Percentiles rank a stretch among this genome's conserved stretches.
Evolutionary conservation across 2,113 vertebrate genomes (phyloP).

Genomic region (Pseudonaja textilis): DNA sequence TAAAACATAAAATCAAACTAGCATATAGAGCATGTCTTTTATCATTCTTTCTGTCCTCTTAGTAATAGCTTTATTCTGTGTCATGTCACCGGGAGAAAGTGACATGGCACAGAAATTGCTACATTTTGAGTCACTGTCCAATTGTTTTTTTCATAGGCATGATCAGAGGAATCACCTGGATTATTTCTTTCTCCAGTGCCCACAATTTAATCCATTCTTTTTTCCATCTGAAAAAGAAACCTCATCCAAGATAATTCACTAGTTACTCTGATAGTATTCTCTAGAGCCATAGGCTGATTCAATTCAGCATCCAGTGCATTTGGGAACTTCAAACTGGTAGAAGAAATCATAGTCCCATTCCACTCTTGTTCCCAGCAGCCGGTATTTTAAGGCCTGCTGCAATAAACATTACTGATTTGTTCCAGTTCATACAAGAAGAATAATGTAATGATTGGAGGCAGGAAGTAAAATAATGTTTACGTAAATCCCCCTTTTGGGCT

Average conservation of each 20-base stretch:
- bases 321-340: background rate
- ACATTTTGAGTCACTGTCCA: background rate
- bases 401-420: background rate
- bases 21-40: background rate
- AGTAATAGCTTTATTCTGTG: background rate
- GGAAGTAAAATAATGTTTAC: background rate
- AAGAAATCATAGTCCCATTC: background rate
- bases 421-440: background rate
- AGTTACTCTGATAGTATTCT: background rate
- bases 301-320: background rate
- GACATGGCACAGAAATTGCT: background rate
- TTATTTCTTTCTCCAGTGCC: background rate
- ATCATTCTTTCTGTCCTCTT: background rate
- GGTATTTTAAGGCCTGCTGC: background rate
- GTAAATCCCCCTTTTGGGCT: background rate
- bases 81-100: background rate
- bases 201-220: background rate
- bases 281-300: background rate
- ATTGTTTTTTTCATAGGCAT: background rate
- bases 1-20: background rate
- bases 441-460: background rate
- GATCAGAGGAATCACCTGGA: background rate
- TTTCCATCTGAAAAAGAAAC: background rate
- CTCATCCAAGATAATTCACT: background rate
- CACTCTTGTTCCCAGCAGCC: background rate